Conservation (phyloP, 2,113 vertebrate species). For the Amia ocellicauda region DNA sequence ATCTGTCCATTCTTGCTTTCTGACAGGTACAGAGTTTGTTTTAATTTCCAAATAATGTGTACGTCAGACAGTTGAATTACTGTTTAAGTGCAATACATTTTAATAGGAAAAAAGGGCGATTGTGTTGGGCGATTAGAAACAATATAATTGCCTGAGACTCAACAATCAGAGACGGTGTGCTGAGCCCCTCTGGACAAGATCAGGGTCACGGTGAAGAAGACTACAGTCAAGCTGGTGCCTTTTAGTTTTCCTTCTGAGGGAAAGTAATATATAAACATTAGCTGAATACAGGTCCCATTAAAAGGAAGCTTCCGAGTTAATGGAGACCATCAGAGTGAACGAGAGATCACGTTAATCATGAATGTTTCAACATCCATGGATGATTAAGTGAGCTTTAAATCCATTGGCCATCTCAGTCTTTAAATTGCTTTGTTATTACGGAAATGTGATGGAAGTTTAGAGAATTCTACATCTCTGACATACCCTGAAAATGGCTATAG, state of each 20-base stretch:
- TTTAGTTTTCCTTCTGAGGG: conserved; percentile 54
- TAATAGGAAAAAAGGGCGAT: too few species aligned
- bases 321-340: conserved; percentile 19
- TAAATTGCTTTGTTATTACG: conserved; percentile 19
- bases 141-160: too few species aligned
- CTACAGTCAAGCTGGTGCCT: too few species aligned
- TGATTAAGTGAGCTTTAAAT: conserved; percentile 36
- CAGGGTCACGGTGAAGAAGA: conserved; percentile 49
- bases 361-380: conserved; percentile 26
- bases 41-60: too few species aligned
- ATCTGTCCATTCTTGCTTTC: conserved; percentile 93
- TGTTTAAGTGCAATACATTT: too few species aligned
- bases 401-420: conserved; percentile 17
- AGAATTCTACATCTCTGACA: too few species aligned
- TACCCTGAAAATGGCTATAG: too few species aligned
- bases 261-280: conserved; percentile 15
- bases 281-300: conserved; percentile 23
- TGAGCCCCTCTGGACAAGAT: conserved; percentile 40
- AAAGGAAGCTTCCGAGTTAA: conserved; percentile 32
- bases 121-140: too few species aligned
- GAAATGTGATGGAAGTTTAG: too few species aligned
- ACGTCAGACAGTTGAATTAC: too few species aligned
- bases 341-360: conserved; percentile 23
- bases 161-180: too few species aligned
- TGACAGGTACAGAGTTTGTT: conserved; percentile 76